A percentile compares a stretch with the other conserved stretches of the same genome.
phyloP scores from a whole-genome alignment of 2,797 vertebrate genomes.

The Acestrorhynchus altus region DNA sequence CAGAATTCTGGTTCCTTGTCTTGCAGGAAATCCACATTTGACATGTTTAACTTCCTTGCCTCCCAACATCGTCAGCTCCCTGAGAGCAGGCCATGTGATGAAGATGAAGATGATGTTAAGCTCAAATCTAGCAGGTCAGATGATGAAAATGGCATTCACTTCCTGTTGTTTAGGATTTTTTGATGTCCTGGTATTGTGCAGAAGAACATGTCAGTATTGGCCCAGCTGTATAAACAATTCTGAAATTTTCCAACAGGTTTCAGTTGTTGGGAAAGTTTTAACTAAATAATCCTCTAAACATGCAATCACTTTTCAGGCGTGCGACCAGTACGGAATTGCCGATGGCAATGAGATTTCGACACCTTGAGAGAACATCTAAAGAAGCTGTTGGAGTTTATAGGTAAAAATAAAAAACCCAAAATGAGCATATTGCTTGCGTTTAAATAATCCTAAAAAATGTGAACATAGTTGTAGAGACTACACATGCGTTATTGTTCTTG shows the following conservation, averaged over 20 bases:
- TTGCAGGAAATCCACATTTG: conserved; percentile 88
- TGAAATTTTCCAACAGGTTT: too few species aligned
- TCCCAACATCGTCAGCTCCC: conserved; percentile 89
- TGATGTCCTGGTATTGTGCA: too few species aligned
- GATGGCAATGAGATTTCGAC: conserved; percentile 94
- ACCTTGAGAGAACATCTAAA: conserved; percentile 92
- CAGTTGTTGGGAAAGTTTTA: too few species aligned
- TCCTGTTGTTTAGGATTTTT: too few species aligned
- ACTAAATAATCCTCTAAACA: too few species aligned
- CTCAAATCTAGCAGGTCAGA: conserved; percentile 89
- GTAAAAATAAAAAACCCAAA: conserved; percentile 64
- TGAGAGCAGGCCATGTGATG: conserved; percentile 81
- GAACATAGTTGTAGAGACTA: neutral
- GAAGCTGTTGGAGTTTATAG: conserved; percentile 96
- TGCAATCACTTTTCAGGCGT: conserved; percentile 75
- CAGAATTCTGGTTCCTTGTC: neutral
- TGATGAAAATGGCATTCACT: too few species aligned
- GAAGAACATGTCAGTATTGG: too few species aligned
- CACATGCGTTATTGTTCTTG: neutral
- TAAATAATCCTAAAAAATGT: neutral
- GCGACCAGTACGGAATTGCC: conserved; percentile 92
- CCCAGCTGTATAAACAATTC: too few species aligned
- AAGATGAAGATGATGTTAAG: conserved; percentile 91
- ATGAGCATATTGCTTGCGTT: neutral
- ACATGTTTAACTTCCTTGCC: conserved; percentile 96